These are phyloP conservation scores for Panthera tigris DNA, from an alignment of 2,113 vertebrate species.

Conservation along the genomic window DNA sequence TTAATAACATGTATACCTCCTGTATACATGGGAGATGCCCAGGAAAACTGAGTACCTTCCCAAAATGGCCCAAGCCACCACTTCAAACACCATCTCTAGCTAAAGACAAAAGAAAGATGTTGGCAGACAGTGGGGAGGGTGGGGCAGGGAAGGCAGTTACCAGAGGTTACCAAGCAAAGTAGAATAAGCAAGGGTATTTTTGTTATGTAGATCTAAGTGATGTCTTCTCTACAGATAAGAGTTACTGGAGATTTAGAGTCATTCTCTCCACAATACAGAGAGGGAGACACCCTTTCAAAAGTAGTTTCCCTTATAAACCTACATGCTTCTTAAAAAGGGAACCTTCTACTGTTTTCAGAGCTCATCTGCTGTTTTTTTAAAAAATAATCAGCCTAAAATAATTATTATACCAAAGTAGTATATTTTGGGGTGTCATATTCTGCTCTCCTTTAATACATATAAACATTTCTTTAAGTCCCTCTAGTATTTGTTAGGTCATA, in stretches of 20 bases:
- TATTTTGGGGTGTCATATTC: neutral
- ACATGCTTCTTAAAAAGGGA: neutral
- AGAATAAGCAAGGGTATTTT: neutral
- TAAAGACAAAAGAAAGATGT: neutral
- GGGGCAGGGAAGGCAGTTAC: no score
- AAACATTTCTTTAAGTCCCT: conserved; percentile 22
- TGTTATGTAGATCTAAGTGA: neutral
- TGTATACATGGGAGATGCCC: neutral
- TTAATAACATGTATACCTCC: neutral
- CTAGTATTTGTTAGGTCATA: conserved; percentile 32
- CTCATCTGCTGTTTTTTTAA: neutral
- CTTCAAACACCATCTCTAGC: neutral
- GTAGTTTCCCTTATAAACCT: neutral
- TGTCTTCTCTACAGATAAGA: neutral
- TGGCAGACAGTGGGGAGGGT: no score
- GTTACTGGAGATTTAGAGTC: neutral
- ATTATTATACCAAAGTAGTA: neutral
- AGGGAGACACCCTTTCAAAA: neutral
- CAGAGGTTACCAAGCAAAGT: neutral
- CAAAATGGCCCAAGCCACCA: neutral
- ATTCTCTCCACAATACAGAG: neutral
- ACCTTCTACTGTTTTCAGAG: neutral
- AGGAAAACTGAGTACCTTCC: neutral
- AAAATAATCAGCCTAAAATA: neutral
- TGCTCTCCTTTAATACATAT: neutral